Conservation (phyloP, 2,113 vertebrate species). For the Narcine bancroftii region DNA sequence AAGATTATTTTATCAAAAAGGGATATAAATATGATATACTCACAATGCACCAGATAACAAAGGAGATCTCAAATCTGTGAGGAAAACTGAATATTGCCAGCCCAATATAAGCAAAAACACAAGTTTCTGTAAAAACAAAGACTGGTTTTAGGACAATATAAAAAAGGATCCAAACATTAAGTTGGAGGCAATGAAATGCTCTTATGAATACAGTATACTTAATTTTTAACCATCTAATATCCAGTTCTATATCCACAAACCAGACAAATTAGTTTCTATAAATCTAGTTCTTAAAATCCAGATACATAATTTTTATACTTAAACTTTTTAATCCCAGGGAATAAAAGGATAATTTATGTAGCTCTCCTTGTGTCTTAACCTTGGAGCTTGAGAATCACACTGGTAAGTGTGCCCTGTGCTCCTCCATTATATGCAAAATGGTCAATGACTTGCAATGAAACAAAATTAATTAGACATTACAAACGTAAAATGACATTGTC, state of each 20-base stretch:
- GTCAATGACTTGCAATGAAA: not conserved
- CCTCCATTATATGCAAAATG: not conserved
- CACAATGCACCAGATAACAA: conserved; percentile 99
- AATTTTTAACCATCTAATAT: too few species aligned
- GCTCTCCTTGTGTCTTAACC: too few species aligned
- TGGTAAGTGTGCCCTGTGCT: too few species aligned
- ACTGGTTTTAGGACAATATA: not conserved
- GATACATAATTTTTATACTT: too few species aligned
- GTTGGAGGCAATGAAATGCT: too few species aligned
- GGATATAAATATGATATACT: conserved; percentile 50
- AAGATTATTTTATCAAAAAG: not conserved
- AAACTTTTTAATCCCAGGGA: too few species aligned
- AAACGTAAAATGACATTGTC: not conserved
- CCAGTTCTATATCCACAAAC: too few species aligned
- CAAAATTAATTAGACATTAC: not conserved
- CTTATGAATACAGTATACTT: not conserved
- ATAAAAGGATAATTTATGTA: too few species aligned
- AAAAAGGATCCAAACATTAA: not conserved
- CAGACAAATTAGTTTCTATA: too few species aligned
- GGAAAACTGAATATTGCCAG: conserved; percentile 98
- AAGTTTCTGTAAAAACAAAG: conserved; percentile 75
- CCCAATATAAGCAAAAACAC: conserved; percentile 95
- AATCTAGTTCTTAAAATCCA: too few species aligned
- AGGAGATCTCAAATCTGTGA: conserved; percentile 96
- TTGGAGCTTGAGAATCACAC: too few species aligned